These are phyloP conservation scores for Hypomecis punctinalis DNA, from an alignment of 2,888 invertebrate genomes.

Conservation along the genomic window DNA sequence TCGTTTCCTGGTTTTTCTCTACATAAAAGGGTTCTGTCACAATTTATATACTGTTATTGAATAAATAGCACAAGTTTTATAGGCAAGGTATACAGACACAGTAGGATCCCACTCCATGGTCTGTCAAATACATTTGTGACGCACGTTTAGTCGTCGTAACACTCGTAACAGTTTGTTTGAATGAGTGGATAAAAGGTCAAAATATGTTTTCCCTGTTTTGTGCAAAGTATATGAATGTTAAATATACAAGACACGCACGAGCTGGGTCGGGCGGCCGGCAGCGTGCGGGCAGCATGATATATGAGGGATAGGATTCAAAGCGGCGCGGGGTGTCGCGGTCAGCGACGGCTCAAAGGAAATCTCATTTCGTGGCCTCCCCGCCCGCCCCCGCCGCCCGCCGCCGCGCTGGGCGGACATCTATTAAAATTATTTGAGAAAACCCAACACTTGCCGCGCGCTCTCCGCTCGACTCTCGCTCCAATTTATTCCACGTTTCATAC, in stretches of 20 bases:
- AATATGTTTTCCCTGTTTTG: not conserved
- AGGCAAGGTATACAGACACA: too few species aligned
- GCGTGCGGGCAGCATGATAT: constrained; percentile 63
- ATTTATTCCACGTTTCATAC: constrained; percentile 62
- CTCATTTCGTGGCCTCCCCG: constrained; percentile 70
- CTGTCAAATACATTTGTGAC: not conserved
- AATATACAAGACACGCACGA: constrained; percentile 47
- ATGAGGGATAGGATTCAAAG: constrained; percentile 65
- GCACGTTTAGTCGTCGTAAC: too few species aligned
- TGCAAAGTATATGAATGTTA: constrained; percentile 42
- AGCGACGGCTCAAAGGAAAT: constrained; percentile 80
- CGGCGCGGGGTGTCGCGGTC: constrained; percentile 68
- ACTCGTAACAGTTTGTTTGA: too few species aligned
- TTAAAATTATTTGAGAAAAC: constrained; percentile 82
- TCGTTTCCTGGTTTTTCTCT: constrained; percentile 13
- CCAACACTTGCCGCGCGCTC: constrained; percentile 54
- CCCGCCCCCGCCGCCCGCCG: constrained; percentile 42
- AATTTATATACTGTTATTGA: not conserved
- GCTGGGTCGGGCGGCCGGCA: constrained; percentile 31
- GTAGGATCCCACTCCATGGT: too few species aligned
- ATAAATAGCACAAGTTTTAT: too few species aligned
- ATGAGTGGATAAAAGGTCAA: not conserved
- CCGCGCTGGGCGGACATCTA: constrained; percentile 66
- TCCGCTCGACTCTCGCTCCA: constrained; percentile 51
- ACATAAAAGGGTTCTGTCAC: not conserved